Percentiles rank a stretch among this genome's conserved stretches.
Evolutionary conservation across 2,113 vertebrate genomes (phyloP).

Genomic region (Thamnophis sirtalis): DNA sequence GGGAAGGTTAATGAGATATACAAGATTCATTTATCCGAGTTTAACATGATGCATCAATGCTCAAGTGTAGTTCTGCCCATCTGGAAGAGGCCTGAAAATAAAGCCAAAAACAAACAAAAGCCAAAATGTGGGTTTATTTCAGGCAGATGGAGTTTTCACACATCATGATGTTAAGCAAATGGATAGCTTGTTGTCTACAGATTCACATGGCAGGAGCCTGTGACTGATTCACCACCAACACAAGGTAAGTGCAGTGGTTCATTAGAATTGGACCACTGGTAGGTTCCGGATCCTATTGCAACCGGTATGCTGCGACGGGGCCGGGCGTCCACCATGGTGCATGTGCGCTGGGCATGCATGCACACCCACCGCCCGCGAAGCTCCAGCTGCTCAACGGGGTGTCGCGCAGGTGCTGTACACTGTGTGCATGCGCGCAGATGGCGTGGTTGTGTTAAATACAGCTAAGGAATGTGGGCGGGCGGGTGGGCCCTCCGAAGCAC

Average conservation of each 20-base stretch:
- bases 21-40: background rate
- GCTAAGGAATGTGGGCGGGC: too few relatives aligned
- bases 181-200: background rate
- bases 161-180: background rate
- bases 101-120: background rate
- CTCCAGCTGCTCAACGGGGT: too few relatives aligned
- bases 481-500: too few relatives aligned
- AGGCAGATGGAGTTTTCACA: background rate
- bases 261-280: background rate
- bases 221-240: background rate
- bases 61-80: background rate
- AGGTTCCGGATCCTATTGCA: too few relatives aligned
- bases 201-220: background rate
- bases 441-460: too few relatives aligned
- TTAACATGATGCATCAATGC: background rate
- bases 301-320: too few relatives aligned
- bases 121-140: background rate
- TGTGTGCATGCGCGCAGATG: too few relatives aligned
- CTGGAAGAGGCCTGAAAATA: background rate
- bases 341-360: too few relatives aligned
- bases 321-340: too few relatives aligned
- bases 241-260: background rate
- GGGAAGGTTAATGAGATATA: background rate
- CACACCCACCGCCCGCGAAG: too few relatives aligned
- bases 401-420: too few relatives aligned